A percentile compares a stretch with the other conserved stretches of the same genome.
phyloP scores from a whole-genome alignment of 2,113 vertebrate species.

The Notarius quadriscutis region DNA sequence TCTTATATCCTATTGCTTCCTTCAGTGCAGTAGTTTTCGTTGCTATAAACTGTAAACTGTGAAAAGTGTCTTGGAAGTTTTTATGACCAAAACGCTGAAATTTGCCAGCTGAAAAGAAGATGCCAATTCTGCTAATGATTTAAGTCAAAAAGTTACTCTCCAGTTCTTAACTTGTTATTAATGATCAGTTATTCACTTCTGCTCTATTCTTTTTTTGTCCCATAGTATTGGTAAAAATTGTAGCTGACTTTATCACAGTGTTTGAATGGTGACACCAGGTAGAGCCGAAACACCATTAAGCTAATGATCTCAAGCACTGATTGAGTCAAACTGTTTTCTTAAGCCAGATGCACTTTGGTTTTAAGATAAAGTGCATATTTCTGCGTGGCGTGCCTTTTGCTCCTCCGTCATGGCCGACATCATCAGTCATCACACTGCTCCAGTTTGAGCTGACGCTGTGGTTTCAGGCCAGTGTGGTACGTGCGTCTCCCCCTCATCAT shows the following conservation, averaged over 20 bases:
- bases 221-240: not conserved
- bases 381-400: not conserved
- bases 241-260: not conserved
- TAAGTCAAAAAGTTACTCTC: not conserved
- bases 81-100: not conserved
- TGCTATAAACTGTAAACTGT: not conserved
- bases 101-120: not conserved
- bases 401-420: not conserved
- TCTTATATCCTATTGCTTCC: not conserved
- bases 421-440: constrained; percentile 6
- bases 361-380: constrained; percentile 27
- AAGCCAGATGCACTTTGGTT: constrained; percentile 5
- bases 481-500: not conserved
- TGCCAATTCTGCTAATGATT: not conserved
- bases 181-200: not conserved
- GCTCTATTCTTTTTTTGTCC: not conserved
- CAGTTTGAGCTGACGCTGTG: constrained; percentile 15
- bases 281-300: not conserved
- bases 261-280: not conserved
- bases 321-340: constrained; percentile 5
- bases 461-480: constrained; percentile 5
- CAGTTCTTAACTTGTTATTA: not conserved
- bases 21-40: not conserved
- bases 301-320: not conserved
- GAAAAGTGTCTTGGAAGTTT: not conserved